Evolutionary conservation across 2,797 vertebrate species (phyloP).

Genomic region (Pipistrellus pipistrellus): DNA sequence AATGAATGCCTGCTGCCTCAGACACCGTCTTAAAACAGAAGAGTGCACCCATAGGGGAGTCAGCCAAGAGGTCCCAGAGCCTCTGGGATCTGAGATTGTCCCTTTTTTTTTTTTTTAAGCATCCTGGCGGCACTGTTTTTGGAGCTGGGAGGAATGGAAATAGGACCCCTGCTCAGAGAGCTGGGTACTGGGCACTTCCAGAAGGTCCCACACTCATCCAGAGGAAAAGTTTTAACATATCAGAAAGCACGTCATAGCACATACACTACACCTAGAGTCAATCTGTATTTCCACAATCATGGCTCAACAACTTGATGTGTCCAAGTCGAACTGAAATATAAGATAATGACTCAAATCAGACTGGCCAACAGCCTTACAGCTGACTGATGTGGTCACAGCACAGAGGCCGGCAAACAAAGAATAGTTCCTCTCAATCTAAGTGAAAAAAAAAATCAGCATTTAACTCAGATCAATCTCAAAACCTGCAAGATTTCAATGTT

Average conservation of each 20-base stretch:
- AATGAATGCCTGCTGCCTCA: background rate
- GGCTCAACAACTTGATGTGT: background rate
- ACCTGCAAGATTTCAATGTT: background rate
- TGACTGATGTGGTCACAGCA: background rate
- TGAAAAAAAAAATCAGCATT: background rate
- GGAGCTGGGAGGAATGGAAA: background rate
- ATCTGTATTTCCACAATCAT: background rate
- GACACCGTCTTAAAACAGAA: background rate
- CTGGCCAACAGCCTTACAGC: background rate
- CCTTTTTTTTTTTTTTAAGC: background rate
- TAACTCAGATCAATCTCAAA: conserved; percentile 3
- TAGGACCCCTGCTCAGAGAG: background rate
- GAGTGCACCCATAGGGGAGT: too few relatives aligned
- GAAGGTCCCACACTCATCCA: background rate
- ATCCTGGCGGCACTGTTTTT: background rate
- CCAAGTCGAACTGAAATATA: background rate
- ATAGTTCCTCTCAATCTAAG: background rate
- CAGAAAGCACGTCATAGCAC: background rate
- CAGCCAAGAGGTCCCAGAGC: background rate
- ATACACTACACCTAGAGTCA: too few relatives aligned
- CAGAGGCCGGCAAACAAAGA: background rate
- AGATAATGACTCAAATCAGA: background rate
- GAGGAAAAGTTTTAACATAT: background rate
- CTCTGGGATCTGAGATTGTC: too few relatives aligned
- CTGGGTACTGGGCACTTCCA: too few relatives aligned